Base-by-base conservation (phyloP, 2,797 vertebrate genomes). In the Eidolon dupreanum region DNA sequence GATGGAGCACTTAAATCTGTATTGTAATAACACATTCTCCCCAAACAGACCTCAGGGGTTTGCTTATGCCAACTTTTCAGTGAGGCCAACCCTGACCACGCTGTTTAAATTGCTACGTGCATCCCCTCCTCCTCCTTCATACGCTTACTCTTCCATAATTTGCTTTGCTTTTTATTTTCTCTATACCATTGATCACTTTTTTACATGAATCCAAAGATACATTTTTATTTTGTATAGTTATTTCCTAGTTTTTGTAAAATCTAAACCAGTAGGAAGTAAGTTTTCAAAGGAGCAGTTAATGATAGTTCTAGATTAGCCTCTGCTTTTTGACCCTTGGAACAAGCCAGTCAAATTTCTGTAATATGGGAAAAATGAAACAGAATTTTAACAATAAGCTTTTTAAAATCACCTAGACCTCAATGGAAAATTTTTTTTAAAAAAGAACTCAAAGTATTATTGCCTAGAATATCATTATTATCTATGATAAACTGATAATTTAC, bases 221-320 rank as follows among this genome's bases (percentile, higher is more conserved):
- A n/a, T 78, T 24, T 88, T 86, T 71, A 55, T 74, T 88, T 87
- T 92, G 10, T 55, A 5, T 79, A 33, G 16, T 65, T 86, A 49
- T 31, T 88, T 93, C 53, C 66, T 75, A 33, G 5, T 61, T 89
- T 95, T 65, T 10, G 3, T 81, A 71, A 92, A 92, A 81, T 24
- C 36, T 28, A 95, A 75, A 36, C 81, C 31, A 75, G 26, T 73
- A 87, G 84, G 65, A 95, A 93, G 51, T 83, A 94, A 74, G 17
- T 66, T 73, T 77, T 96, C 43, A 71, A 74, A 89, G 70, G 95
- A 95, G 89, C 12, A 83, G 5, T 63, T 91, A 51, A n/a, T 95
- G 7, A 51, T 38, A 55, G n/a, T 87, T 84, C 57, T 73, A 74
- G 46, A 88, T 75, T 43, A 17, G 10, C 1, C 57, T 93, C n/a